Evolutionary conservation across 2,113 vertebrate genomes (phyloP).

Genomic region (Herpailurus yagouaroundi): DNA sequence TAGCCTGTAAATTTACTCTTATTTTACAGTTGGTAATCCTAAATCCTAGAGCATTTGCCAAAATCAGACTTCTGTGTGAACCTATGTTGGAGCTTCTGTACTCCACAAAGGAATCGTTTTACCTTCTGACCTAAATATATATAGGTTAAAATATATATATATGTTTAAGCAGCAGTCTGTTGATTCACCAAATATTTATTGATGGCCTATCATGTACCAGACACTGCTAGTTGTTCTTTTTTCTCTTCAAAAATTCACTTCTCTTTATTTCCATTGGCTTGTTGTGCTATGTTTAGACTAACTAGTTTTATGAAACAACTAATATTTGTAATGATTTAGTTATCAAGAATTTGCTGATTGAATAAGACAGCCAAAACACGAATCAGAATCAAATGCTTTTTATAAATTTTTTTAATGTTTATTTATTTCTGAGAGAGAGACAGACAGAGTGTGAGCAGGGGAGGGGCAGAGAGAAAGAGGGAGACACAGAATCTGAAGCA

Average conservation of each 20-base stretch:
- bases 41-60: constrained; percentile 17
- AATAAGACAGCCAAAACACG: constrained; percentile 1
- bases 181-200: constrained; percentile 13
- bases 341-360: background rate
- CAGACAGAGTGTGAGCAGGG: no score
- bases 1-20: constrained; percentile 25
- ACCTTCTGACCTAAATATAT: background rate
- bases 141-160: background rate
- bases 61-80: background rate
- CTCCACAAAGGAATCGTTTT: background rate
- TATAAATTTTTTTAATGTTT: no score
- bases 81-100: background rate
- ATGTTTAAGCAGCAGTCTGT: background rate
- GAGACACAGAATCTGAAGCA: no score
- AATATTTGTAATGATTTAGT: constrained; percentile 14
- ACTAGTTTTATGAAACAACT: constrained; percentile 27
- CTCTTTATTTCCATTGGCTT: background rate
- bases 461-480: no score
- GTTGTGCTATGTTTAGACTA: background rate
- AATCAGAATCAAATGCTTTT: background rate
- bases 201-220: background rate
- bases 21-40: constrained; percentile 41
- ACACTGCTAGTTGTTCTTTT: background rate
- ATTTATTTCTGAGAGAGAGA: no score
- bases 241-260: background rate